phyloP scores from a whole-genome alignment of 2,797 vertebrate species.

The Oryzias sinensis region DNA sequence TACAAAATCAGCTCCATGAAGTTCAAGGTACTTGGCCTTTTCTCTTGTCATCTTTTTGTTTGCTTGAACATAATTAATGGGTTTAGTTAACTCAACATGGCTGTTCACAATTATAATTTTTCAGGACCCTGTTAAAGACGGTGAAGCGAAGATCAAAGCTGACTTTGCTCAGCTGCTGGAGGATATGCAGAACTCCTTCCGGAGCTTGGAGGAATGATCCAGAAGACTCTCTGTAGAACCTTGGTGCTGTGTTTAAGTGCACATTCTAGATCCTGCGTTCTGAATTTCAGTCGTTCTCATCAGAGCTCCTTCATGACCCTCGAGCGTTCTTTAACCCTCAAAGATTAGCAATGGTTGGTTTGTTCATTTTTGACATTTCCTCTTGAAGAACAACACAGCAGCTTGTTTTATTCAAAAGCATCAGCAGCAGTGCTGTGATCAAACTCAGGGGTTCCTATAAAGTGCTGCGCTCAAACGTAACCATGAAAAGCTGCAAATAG shows the following conservation, averaged over 20 bases:
- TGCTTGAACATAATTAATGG: neutral
- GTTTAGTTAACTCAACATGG: constrained; percentile 58
- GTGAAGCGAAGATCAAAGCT: constrained; percentile 92
- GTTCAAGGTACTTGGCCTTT: constrained; percentile 86
- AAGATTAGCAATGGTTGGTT: constrained; percentile 11
- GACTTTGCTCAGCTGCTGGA: constrained; percentile 92
- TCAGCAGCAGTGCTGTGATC: constrained; percentile 21
- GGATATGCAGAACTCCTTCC: constrained; percentile 98
- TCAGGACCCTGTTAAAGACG: constrained; percentile 95
- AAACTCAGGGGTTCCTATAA: constrained; percentile 25
- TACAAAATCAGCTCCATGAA: constrained; percentile 98
- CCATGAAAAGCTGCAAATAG: constrained; percentile 16
- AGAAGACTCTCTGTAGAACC: constrained; percentile 2
- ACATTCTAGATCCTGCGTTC: constrained; percentile 43
- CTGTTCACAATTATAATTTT: constrained; percentile 20
- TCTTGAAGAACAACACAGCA: constrained; percentile 1
- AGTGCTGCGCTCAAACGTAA: constrained; percentile 25
- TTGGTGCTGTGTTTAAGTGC: constrained; percentile 42
- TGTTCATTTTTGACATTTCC: constrained; percentile 18
- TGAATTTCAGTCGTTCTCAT: constrained; percentile 39
- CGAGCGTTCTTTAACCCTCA: constrained; percentile 57
- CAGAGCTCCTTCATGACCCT: constrained; percentile 31
- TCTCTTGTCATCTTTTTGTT: constrained; percentile 54
- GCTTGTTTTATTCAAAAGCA: constrained; percentile 10
- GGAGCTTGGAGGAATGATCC: constrained; percentile 85